Base-by-base conservation (phyloP, 2,113 vertebrate genomes). In the Amphilophus citrinellus region DNA sequence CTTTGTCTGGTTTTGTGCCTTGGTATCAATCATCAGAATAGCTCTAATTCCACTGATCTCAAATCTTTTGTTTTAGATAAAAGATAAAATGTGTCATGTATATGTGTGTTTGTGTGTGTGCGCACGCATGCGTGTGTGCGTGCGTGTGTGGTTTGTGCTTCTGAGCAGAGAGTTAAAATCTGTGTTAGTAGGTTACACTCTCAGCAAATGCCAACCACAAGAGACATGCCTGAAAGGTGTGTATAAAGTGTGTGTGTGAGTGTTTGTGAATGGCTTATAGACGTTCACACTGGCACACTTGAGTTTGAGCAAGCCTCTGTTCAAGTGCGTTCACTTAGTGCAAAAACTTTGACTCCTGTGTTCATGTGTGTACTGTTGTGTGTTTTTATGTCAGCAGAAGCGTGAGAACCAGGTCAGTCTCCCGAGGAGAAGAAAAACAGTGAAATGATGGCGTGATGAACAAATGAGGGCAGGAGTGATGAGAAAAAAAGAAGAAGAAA, bases 181-280 rank as follows among this genome's bases (percentile, higher is more conserved):
- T 90, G 86, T 92, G 91, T 92, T 90, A 93, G 89, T 93, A 87
- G 93, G 93, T 92, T 94, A 91, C 89, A 79, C 60, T 79, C 89
- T 93, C 89, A 93, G 94, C 90, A 94, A 83, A 91, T 77, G 47
- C 17, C 60, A 79, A 77, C 84, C 89, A 91, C 87, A 66, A 79
- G 86, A 87, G 90, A 91, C 81, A 39, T 39, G 60, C 79, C 59
- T 91, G 82, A 88, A 80, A 84, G 73, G 75, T 80, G 58, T 79
- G 84, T 87, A 35, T 56, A 47, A 68, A 68, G 65, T 47, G 39
- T 35, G 71, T 22, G 20, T 59, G 57, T 35, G 35, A 6, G 35
- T 35, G 35, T 35, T 35, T 35, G 35, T 59, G 63, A 66, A 76
- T 81, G 65, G 65, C 61, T 76, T 56, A 53, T 20, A 63, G 62